Conservation (phyloP, 1,140 invertebrate genomes). For the Zaprionus davidi region DNA sequence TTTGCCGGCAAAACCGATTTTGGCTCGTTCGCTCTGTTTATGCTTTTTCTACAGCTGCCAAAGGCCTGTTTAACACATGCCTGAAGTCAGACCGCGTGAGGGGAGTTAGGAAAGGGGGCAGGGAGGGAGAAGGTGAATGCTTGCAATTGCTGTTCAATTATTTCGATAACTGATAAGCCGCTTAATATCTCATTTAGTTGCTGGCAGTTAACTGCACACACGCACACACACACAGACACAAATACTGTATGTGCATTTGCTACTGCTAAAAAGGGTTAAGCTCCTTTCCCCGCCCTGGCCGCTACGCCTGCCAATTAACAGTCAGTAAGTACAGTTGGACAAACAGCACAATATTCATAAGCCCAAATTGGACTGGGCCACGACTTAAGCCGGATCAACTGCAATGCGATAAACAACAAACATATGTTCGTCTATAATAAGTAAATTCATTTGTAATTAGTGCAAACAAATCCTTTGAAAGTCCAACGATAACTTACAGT, state of each 20-base stretch:
- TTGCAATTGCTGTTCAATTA: conserved; percentile 38
- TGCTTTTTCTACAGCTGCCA: neutral
- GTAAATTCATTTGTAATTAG: neutral
- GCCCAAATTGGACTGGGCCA: conserved; percentile 30
- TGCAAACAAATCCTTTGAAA: neutral
- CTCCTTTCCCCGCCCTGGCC: neutral
- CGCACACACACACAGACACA: no score
- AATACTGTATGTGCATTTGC: neutral
- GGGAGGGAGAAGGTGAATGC: neutral
- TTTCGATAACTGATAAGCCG: conserved; percentile 41
- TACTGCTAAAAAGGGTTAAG: conserved; percentile 15
- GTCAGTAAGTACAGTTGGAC: conserved; percentile 58
- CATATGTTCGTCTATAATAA: neutral
- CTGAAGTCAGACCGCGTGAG: no score
- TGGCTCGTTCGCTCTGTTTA: conserved; percentile 5
- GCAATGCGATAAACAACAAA: conserved; percentile 1
- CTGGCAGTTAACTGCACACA: conserved; percentile 24
- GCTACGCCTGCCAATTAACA: conserved; percentile 53
- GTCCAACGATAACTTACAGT: neutral
- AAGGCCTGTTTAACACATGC: neutral
- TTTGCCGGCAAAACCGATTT: conserved; percentile 6
- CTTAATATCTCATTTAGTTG: conserved; percentile 45
- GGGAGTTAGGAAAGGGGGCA: neutral
- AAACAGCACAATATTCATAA: conserved; percentile 48
- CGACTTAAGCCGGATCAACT: conserved; percentile 43